Percentiles rank a stretch among this genome's conserved stretches.
These are phyloP conservation scores for Cataglyphis cursor DNA, from an alignment of 2,888 invertebrate species.

Conservation along the genomic window DNA sequence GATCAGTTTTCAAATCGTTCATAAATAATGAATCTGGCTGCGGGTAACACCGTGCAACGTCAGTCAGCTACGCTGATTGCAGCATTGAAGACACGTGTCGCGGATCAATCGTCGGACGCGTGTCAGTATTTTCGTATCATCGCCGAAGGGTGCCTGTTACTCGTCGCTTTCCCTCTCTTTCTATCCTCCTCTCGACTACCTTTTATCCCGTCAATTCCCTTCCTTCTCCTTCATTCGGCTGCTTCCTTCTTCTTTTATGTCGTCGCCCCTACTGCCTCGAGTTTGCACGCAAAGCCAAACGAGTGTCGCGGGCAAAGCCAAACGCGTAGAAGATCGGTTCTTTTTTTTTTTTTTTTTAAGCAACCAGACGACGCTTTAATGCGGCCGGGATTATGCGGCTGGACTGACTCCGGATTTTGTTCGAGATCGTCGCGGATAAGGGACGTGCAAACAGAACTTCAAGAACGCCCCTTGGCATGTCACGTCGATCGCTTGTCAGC, in stretches of 20 bases:
- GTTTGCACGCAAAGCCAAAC: conserved; percentile 59
- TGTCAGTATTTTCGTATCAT: conserved; percentile 86
- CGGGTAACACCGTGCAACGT: conserved; percentile 77
- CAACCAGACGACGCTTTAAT: conserved; percentile 73
- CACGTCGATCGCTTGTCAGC: conserved; percentile 61
- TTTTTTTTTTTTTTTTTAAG: conserved; percentile 61
- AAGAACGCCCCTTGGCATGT: conserved; percentile 63
- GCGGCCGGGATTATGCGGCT: conserved; percentile 72
- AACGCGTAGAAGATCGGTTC: conserved; percentile 46
- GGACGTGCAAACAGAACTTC: conserved; percentile 72
- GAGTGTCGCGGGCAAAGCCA: conserved; percentile 70
- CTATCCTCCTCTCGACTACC: conserved; percentile 26
- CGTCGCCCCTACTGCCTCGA: conserved; percentile 43
- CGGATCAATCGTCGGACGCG: conserved; percentile 86
- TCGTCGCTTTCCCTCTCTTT: conserved; percentile 44
- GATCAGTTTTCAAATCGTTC: conserved; percentile 85
- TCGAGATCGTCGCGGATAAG: conserved; percentile 73
- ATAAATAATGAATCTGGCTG: conserved; percentile 85
- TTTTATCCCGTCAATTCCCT: conserved; percentile 43
- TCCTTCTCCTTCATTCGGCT: conserved; percentile 25
- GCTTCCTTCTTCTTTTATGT: conserved; percentile 50
- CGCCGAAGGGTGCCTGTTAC: conserved; percentile 77
- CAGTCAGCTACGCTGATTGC: conserved; percentile 85
- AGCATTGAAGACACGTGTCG: conserved; percentile 86
- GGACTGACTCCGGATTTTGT: conserved; percentile 69